phyloP scores from a whole-genome alignment of 2,113 vertebrate genomes.

The Hystrix cristata region DNA sequence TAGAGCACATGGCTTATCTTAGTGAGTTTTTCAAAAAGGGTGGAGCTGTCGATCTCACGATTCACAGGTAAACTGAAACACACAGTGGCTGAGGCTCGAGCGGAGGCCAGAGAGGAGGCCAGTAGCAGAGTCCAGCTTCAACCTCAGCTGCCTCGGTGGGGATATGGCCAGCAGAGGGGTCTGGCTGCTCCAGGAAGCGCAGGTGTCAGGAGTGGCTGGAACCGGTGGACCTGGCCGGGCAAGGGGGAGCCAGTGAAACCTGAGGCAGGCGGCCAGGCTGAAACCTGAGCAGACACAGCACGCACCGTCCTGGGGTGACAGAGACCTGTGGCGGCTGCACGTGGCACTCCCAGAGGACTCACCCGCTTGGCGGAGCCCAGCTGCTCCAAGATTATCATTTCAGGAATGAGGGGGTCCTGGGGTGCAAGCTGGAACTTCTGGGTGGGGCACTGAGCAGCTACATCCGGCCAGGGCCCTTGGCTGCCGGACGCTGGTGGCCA shows the following conservation, averaged over 20 bases:
- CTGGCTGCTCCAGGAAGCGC: not conserved
- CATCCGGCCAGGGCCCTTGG: not conserved
- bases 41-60: no score
- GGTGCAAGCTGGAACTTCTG: not conserved
- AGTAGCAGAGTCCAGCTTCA: not conserved
- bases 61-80: not conserved
- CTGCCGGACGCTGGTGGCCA: not conserved
- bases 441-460: not conserved
- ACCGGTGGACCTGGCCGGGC: accelerated
- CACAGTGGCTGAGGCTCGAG: accelerated
- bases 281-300: not conserved
- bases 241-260: not conserved
- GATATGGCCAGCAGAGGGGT: accelerated
- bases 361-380: not conserved
- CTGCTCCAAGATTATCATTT: constrained; percentile 13
- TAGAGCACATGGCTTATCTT: not conserved
- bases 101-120: not conserved
- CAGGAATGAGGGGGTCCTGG: not conserved
- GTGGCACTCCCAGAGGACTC: not conserved
- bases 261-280: not conserved
- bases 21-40: not conserved
- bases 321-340: not conserved
- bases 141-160: not conserved
- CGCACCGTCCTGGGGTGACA: not conserved
- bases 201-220: not conserved